These are phyloP conservation scores for Tolypeutes matacus DNA, from an alignment of 2,797 vertebrate genomes.

Conservation along the genomic window DNA sequence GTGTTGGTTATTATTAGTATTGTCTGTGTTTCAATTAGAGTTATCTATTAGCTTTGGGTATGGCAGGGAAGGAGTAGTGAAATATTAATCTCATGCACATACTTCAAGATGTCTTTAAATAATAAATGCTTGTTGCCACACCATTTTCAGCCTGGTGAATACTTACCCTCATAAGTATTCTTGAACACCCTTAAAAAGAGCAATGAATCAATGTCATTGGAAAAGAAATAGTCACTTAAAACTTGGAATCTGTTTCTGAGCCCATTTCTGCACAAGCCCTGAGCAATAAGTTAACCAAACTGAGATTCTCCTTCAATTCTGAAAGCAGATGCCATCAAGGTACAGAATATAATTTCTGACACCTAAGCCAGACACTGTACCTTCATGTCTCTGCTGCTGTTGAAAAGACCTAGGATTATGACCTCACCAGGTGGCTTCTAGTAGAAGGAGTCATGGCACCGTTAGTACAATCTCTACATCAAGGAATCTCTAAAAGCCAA, in stretches of 20 bases:
- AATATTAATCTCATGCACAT: background rate
- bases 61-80: background rate
- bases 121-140: background rate
- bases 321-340: background rate
- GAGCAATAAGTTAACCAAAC: background rate
- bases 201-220: background rate
- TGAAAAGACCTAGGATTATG: background rate
- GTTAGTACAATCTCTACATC: background rate
- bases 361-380: background rate
- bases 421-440: no score
- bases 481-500: background rate
- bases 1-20: background rate
- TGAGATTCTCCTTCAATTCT: background rate
- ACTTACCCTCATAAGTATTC: background rate
- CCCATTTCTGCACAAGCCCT: background rate
- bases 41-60: background rate
- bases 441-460: background rate
- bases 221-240: background rate
- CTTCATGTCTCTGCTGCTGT: no score
- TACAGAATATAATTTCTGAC: background rate
- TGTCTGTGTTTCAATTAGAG: background rate
- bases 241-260: background rate
- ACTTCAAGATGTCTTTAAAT: background rate
- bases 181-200: background rate
- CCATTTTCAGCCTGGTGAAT: background rate